A percentile compares a stretch with the other conserved stretches of the same genome.
Conservation (phyloP, 2,888 invertebrate species). For the Mylabris sibirica region DNA sequence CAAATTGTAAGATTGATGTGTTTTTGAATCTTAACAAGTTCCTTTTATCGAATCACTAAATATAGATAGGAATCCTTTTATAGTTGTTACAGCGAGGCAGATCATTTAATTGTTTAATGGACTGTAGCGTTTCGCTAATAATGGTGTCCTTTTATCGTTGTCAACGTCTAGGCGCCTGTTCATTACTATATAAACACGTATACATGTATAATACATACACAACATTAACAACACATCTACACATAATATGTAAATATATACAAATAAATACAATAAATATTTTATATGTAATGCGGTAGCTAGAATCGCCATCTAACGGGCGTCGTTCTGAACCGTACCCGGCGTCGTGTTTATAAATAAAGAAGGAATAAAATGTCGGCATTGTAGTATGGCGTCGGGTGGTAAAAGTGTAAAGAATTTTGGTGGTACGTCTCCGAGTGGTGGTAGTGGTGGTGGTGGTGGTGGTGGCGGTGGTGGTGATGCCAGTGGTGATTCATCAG, state of each 20-base stretch:
- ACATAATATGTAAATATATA: background rate
- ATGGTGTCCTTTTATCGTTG: background rate
- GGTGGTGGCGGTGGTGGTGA: background rate
- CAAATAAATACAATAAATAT: conserved; percentile 1
- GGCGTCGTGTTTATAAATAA: conserved; percentile 39
- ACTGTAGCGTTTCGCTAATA: background rate
- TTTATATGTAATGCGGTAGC: background rate
- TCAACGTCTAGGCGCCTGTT: background rate
- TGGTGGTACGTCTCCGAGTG: conserved; percentile 54
- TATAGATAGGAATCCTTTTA: background rate
- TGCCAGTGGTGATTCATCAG: conserved; percentile 70
- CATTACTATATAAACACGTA: background rate
- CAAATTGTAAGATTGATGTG: background rate
- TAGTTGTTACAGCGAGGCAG: background rate
- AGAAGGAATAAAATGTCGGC: conserved; percentile 48
- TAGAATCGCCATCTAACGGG: conserved; percentile 26
- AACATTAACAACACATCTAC: background rate
- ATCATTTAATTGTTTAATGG: conserved; percentile 7
- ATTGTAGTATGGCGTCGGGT: conserved; percentile 56
- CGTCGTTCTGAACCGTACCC: conserved; percentile 3
- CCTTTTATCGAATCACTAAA: background rate
- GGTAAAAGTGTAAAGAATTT: conserved; percentile 57
- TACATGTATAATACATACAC: background rate
- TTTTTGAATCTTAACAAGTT: background rate
- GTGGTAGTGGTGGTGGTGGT: background rate